Base-by-base conservation (phyloP, 2,888 invertebrate genomes). In the Sminthurides aquaticus region DNA sequence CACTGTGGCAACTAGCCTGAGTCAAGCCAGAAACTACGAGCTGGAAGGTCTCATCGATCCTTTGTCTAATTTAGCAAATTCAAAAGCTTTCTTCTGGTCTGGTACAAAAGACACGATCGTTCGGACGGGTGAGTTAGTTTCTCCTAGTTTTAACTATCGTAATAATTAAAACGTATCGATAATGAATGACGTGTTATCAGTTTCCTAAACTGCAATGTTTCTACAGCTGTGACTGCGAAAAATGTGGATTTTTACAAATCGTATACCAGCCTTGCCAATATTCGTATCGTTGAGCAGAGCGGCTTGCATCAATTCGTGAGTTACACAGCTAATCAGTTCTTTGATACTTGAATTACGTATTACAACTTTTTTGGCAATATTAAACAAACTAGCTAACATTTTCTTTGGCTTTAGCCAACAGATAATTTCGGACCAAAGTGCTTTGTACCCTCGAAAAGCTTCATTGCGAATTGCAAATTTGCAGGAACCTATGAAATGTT, bases 391-490 rank as follows among this genome's bases (percentile, higher is more conserved):
- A n/a, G n/a, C n/a, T n/a, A n/a, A n/a, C n/a, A n/a, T n/a, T 20
- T 49, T 2, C n/a, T n/a, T n/a, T n/a, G n/a, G n/a, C 29, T 24
- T n/a, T 15, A 59, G 59, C 60, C 60, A 22, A 60, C 60, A 3
- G 49, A 60, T 26, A 22, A 60, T 49, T 60, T 26, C 20, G 60
- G 60, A 1, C 60, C 60, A 20, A 15, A 2, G 1, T 60, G 60
- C 27, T 49, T 49, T 11, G 8, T 27, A 20, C 2, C 25, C 1
- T n/a, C 60, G 26, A 11, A 2, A 18, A 22, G 48, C 2, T 60
- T 60, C 20, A 60, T 60, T 20, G 60, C 49, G 18, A 60, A 60
- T n/a, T 60, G 60, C 27, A 20, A 5, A 8, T 60, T 49, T 60
- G 1, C 25, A 26, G 60, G 60, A 3, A 49, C 2, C n/a, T 60